These are phyloP conservation scores for Myoxocephalus aenaeus DNA, from an alignment of 2,797 vertebrate species.

Conservation along the genomic window DNA sequence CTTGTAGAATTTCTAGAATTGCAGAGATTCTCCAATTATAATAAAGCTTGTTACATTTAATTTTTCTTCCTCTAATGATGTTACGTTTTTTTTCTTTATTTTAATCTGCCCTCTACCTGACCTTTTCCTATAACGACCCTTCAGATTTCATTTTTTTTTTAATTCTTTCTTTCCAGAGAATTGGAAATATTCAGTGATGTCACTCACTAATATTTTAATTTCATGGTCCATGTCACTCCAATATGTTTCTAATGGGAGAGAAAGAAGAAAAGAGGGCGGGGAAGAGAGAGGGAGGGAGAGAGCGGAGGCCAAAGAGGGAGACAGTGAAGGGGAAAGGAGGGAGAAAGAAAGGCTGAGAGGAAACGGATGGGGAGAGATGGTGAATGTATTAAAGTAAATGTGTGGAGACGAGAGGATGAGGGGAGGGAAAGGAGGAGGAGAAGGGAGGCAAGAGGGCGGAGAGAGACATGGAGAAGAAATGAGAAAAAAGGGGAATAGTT, in stretches of 20 bases:
- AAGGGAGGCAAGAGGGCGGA: slow-evolving; percentile 1
- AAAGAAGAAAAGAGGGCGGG: slow-evolving; percentile 42
- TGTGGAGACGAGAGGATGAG: slow-evolving; percentile 21
- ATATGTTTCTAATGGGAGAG: slow-evolving; percentile 79
- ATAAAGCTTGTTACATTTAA: not conserved
- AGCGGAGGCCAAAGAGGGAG: slow-evolving; percentile 10
- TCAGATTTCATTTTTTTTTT: slow-evolving; percentile 42
- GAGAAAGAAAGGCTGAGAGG: slow-evolving; percentile 1
- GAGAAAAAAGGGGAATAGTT: slow-evolving; percentile 52
- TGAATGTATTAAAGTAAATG: slow-evolving; percentile 33
- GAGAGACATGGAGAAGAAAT: slow-evolving; percentile 36
- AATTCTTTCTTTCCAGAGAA: slow-evolving; percentile 69
- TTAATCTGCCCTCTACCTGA: slow-evolving; percentile 57
- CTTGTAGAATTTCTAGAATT: too few relatives aligned
- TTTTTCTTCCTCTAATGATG: slow-evolving; percentile 13
- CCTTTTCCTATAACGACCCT: slow-evolving; percentile 44
- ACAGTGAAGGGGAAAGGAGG: not conserved
- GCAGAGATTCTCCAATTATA: not conserved
- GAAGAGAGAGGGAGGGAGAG: not conserved
- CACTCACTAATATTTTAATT: slow-evolving; percentile 87
- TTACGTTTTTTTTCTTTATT: slow-evolving; percentile 31
- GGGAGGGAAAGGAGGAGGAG: slow-evolving; percentile 1
- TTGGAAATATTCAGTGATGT: slow-evolving; percentile 83
- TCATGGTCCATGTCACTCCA: slow-evolving; percentile 85
- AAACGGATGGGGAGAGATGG: slow-evolving; percentile 36